Conservation (phyloP, 2,113 vertebrate species). For the Epinephelus fuscoguttatus region DNA sequence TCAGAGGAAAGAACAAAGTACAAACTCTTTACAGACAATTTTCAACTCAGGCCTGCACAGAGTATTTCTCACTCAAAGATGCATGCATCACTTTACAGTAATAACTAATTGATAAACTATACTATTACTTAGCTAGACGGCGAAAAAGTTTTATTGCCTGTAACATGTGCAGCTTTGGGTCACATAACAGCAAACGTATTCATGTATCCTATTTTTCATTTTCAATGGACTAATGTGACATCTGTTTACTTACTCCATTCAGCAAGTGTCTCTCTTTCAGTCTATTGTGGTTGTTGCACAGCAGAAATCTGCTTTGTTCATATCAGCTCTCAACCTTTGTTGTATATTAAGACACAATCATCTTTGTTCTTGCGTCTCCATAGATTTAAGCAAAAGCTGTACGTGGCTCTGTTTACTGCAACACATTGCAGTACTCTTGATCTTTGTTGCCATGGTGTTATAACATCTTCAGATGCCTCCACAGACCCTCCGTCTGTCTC, state of each 20-base stretch:
- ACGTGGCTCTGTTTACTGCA: background rate
- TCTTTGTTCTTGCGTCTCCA: background rate
- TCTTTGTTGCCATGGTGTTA: slow-evolving; percentile 18
- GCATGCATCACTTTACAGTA: background rate
- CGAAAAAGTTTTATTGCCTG: background rate
- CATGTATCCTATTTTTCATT: background rate
- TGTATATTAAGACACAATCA: background rate
- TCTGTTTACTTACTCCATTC: background rate
- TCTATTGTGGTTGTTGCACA: background rate
- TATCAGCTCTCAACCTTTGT: slow-evolving; percentile 1
- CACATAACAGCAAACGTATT: background rate
- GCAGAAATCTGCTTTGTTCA: background rate
- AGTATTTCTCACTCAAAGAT: background rate
- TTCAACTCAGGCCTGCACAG: background rate
- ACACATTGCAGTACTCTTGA: background rate
- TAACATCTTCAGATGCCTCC: slow-evolving; percentile 7
- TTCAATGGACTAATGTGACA: background rate
- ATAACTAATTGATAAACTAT: background rate
- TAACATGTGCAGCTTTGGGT: background rate
- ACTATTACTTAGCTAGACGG: background rate
- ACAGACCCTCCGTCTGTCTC: background rate
- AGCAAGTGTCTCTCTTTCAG: background rate
- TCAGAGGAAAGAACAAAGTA: background rate
- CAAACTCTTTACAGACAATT: background rate
- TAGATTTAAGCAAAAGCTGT: slow-evolving; percentile 12